Evolutionary conservation across 2,797 vertebrate genomes (phyloP), one percentile per base, ranked within the genome.

Genomic region (Pseudocheirus occidentalis): DNA sequence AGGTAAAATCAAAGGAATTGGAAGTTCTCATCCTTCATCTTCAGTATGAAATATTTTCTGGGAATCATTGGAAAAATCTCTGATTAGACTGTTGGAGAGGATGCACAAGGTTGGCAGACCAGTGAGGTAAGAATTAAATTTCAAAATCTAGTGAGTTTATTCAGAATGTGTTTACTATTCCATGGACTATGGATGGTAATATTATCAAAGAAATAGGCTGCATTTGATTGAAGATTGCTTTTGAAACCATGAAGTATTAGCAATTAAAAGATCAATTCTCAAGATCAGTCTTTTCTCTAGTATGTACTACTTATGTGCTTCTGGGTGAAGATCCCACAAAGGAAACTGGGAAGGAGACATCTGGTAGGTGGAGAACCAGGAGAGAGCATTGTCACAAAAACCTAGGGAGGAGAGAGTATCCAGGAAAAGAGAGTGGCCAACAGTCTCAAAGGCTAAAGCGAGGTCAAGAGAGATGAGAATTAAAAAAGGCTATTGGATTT

Each of bases 1-100:
- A 95, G 16, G 50, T 95, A 94, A 95, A 95, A 95, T 92, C 46
- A 93, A 89, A 92, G 55, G n/a, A 93, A 95, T 96, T 58, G 31
- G 89, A 87, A 92, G 93, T 96, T 90, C 95, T 58, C 5, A 66
- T 28, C 87, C 28, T 27, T 81, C 16, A 66, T 90, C 11, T 96
- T 96, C 40, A 92, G 5, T 92, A 21, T 94, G 59, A 90, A 95
- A 55, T 93, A 91, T 87, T 95, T 95, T 92, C 55, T 95, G 34
- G 95, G 93, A 53, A 96, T n/a, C 27, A 3, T 90, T 54, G 11
- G 92, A 57, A 93, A 50, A 16, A 27, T 91, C 27, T 46, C 50
- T 91, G 3, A 52, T 93, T 16, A 92, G 58, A 92, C 9, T 91
- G n/a, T 55, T 92, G 52, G 55, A 95, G 11, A n/a, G 46, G 14